Evolutionary conservation across 2,888 invertebrate species (phyloP), one percentile per base, ranked within the genome.

Genomic region (Tanypteryx hageni): DNA sequence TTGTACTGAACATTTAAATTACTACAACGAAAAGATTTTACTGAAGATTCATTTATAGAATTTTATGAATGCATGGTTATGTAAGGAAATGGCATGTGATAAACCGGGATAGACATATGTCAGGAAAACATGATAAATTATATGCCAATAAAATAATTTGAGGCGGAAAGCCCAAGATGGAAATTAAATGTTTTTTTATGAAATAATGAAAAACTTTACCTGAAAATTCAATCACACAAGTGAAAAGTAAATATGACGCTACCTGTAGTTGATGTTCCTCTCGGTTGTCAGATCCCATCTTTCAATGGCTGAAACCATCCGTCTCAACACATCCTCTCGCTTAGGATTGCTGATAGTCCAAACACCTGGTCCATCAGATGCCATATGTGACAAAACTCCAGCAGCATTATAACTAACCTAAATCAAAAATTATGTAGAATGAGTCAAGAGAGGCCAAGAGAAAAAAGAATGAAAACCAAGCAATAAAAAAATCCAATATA

Each of bases 381-480:
- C 98, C 96, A 99, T 97, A 95, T 99, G 99, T 0, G 99, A 98
- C 92, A 99, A 96, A 44, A 99, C 99, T 8, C 99, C 99, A 8
- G 99, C 99, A 7, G 99, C 99, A 95, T 99, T 99, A 95, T 99
- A 99, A 94, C 98, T 98, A 93, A 98, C 97, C 97, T 97, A 92
- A 27, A 92, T 82, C 58, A 22, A 56, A 57, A 92, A n/a, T 76
- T 8, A 9, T 27, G 27, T 27, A 76, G 9, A 76, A 18, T 76
- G 9, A 76, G 13, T 27, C 27, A 76, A 7, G 44, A 44, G 44
- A 44, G 3, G 44, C 44, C 1, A 44, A 44, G 44, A 44, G 44
- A 5, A 44, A 44, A 44, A 44, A 5, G 44, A 44, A 44, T 44
- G 44, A 44, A 44, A 44, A 44, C 44, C 44, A 44, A 44, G 44